Evolutionary conservation across 1,140 invertebrate genomes (phyloP).

Genomic region (Aphaenogaster rudis): DNA sequence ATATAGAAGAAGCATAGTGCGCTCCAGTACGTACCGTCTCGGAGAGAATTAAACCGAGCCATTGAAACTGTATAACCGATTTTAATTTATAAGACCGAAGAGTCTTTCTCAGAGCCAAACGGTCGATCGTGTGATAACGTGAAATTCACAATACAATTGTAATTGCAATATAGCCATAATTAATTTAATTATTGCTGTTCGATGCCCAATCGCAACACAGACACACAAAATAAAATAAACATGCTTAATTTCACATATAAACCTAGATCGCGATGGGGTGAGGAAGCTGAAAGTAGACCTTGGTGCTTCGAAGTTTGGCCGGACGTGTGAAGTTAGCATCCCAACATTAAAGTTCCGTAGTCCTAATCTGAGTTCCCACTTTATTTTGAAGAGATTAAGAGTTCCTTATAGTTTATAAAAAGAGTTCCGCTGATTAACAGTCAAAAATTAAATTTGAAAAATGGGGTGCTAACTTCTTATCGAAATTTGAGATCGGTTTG

Average conservation of each 20-base stretch:
- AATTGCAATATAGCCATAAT: no score
- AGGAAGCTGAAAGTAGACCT: no score
- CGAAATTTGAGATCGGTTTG: not conserved
- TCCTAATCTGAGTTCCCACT: not conserved
- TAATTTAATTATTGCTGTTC: no score
- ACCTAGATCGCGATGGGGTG: no score
- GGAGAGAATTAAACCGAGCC: not conserved
- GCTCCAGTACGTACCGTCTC: not conserved
- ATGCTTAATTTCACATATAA: no score
- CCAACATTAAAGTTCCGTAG: not conserved
- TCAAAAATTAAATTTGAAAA: not conserved
- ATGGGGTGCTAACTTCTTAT: not conserved
- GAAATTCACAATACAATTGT: no score
- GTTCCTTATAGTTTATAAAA: not conserved
- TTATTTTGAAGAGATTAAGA: not conserved
- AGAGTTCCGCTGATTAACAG: not conserved
- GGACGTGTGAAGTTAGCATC: not conserved
- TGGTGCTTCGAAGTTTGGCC: no score
- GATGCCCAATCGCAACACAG: no score
- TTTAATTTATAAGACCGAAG: not conserved
- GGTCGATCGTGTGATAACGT: no score
- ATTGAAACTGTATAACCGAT: not conserved
- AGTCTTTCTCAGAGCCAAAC: no score
- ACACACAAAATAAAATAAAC: no score
- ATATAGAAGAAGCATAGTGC: not conserved